Evolutionary conservation across 1,140 invertebrate genomes (phyloP).

Genomic region (Drepana arcuata): DNA sequence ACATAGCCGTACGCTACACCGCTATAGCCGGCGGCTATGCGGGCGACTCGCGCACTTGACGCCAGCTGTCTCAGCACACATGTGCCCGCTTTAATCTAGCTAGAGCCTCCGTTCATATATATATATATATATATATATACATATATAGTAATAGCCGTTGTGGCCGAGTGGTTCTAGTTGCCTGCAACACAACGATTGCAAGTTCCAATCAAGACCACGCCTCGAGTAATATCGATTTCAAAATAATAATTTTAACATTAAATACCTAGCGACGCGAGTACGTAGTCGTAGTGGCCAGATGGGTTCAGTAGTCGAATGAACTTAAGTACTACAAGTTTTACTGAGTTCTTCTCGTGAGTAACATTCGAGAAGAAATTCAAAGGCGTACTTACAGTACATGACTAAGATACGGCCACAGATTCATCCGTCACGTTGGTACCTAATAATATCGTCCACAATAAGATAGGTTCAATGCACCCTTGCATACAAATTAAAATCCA

Average conservation of each 20-base stretch:
- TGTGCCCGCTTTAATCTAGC: neutral
- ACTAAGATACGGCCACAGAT: no score
- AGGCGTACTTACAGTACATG: no score
- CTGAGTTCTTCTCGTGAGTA: no score
- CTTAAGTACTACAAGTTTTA: no score
- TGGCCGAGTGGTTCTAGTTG: neutral
- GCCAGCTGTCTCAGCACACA: neutral
- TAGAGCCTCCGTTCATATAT: neutral
- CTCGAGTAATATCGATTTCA: neutral
- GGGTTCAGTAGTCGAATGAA: no score
- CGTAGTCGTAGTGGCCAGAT: no score
- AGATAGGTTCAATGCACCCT: no score
- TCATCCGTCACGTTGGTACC: no score
- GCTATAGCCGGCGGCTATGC: constrained; percentile 6
- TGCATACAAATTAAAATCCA: no score
- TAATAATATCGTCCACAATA: no score
- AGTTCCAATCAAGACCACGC: neutral
- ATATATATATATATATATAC: neutral
- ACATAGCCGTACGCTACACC: neutral
- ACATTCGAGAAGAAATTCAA: no score
- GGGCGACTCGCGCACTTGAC: no score
- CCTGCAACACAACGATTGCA: neutral
- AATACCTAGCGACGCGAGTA: neutral
- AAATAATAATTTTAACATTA: neutral
- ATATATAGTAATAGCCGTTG: neutral